A percentile compares a stretch with the other conserved stretches of the same genome.
Evolutionary conservation across 1,140 invertebrate species (phyloP).

Genomic region (Eumeta japonica): DNA sequence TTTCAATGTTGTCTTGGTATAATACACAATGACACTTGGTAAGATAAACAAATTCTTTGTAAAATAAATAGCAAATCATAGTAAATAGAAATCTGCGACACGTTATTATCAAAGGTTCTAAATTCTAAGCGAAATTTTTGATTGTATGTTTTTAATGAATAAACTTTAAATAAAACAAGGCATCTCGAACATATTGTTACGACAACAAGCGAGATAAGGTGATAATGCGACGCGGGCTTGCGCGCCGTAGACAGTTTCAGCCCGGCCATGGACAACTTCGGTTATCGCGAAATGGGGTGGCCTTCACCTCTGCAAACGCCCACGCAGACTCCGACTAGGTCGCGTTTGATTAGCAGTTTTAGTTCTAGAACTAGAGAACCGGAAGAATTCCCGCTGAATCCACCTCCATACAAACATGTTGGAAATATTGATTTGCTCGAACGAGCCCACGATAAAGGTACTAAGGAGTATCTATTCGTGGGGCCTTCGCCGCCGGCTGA

Average conservation of each 20-base stretch:
- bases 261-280: constrained; percentile 38
- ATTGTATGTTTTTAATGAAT: too few species aligned
- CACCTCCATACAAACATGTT: constrained; percentile 29
- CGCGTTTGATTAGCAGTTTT: constrained; percentile 24
- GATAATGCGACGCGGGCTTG: constrained; percentile 15
- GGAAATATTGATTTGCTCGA: constrained; percentile 43
- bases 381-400: constrained; percentile 40
- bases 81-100: too few species aligned
- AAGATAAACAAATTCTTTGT: too few species aligned
- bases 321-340: constrained; percentile 19
- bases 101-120: too few species aligned
- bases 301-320: constrained; percentile 31
- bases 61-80: too few species aligned
- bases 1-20: too few species aligned
- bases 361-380: constrained; percentile 31
- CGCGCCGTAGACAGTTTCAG: constrained; percentile 18
- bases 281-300: constrained; percentile 50
- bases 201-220: constrained; percentile 45
- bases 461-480: constrained; percentile 61
- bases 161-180: too few species aligned
- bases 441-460: constrained; percentile 28
- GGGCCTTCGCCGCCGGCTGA: constrained; percentile 63
- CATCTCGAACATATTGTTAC: too few species aligned
- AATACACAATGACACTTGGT: too few species aligned
- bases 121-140: too few species aligned